A percentile compares a stretch with the other conserved stretches of the same genome.
These are phyloP conservation scores for Orbicella faveolata DNA, from an alignment of 64 coral and sea anemone genomes.

Conservation along the genomic window DNA sequence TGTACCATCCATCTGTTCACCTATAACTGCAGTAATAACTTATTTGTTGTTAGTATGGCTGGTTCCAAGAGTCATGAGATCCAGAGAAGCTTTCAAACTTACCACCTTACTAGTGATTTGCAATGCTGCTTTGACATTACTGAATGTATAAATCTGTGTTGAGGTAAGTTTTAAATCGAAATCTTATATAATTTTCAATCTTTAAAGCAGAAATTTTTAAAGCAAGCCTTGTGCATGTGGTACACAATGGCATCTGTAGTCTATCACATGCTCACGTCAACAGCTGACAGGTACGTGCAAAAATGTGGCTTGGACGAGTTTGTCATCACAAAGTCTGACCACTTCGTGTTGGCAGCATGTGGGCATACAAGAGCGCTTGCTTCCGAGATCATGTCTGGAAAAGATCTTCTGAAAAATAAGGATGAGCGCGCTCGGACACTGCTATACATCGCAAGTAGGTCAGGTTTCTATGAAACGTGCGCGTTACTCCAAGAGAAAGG, in stretches of 20 bases:
- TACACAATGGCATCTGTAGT: slow-evolving; percentile 27
- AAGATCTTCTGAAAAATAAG: background rate
- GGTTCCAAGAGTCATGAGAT: slow-evolving; percentile 72
- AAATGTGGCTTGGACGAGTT: background rate
- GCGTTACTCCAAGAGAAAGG: slow-evolving; percentile 26
- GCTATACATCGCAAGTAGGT: slow-evolving; percentile 37
- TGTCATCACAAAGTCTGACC: slow-evolving; percentile 2
- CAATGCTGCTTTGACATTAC: slow-evolving; percentile 59
- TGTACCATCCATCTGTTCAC: slow-evolving; percentile 30
- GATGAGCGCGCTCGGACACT: slow-evolving; percentile 39
- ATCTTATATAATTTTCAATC: background rate
- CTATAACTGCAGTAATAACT: slow-evolving; percentile 8
- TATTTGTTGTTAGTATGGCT: slow-evolving; percentile 53
- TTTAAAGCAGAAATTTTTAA: too few species aligned
- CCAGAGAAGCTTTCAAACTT: slow-evolving; percentile 55
- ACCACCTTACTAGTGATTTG: slow-evolving; percentile 55
- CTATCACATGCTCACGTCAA: slow-evolving; percentile 46
- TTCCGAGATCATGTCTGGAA: background rate
- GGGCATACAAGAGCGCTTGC: slow-evolving; percentile 28
- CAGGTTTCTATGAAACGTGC: slow-evolving; percentile 51
- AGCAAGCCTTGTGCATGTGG: too few species aligned
- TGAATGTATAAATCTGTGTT: slow-evolving; percentile 76
- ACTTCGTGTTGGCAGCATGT: slow-evolving; percentile 25
- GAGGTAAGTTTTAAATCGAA: slow-evolving; percentile 47
- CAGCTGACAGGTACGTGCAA: slow-evolving; percentile 14